Conservation (phyloP, 2,113 vertebrate genomes). For the Cervus canadensis region DNA sequence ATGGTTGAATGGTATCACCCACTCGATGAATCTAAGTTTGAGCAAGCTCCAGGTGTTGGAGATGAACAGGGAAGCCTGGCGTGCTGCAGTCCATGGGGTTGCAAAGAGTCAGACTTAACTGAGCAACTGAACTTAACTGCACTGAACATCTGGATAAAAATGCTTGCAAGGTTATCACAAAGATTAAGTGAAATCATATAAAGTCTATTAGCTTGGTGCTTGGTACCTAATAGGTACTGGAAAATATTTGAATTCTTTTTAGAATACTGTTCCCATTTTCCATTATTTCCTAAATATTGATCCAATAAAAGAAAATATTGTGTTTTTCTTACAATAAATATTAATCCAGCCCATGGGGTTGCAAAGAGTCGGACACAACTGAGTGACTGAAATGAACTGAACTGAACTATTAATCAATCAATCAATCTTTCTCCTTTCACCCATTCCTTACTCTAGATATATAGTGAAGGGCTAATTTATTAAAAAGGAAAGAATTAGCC, state of each 20-base stretch:
- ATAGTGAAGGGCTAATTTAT: not conserved
- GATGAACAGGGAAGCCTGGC: not conserved
- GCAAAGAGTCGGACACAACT: not conserved
- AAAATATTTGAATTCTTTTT: conserved; percentile 13
- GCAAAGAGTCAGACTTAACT: not conserved
- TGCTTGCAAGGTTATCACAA: not conserved
- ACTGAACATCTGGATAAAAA: not conserved
- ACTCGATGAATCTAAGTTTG: not conserved
- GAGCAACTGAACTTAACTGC: not conserved
- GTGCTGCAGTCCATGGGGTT: not conserved
- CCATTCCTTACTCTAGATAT: not conserved
- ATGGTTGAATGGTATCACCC: not conserved
- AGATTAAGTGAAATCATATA: not conserved
- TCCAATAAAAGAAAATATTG: not conserved
- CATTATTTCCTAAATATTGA: not conserved
- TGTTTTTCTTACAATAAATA: not conserved
- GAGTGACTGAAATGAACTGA: not conserved
- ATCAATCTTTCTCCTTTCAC: not conserved
- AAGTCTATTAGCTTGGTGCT: not conserved
- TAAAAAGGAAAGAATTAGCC: not conserved
- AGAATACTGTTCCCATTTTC: not conserved
- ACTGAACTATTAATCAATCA: not conserved
- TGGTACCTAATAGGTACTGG: not conserved
- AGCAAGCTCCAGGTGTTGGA: not conserved
- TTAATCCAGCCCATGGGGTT: not conserved